Evolutionary conservation across 2,113 vertebrate species (phyloP), one percentile per base, ranked within the genome.

Genomic region (Cebidichthys violaceus): DNA sequence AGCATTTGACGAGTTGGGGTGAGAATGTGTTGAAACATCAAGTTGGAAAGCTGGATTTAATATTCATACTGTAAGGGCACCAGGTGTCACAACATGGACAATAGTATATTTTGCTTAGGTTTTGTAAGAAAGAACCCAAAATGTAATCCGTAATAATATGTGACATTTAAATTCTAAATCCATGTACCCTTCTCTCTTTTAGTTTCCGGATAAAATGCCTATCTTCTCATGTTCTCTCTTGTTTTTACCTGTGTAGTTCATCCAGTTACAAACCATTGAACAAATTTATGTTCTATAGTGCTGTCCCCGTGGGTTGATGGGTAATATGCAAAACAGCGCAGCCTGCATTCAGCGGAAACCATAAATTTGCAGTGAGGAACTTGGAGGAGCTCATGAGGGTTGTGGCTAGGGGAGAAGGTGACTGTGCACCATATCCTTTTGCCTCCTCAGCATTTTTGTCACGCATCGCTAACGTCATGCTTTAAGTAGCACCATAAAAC

Each of bases 291-390:
- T 89, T 85, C 61, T 83, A 87, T 83, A 47, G 74, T 4, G 7
- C 50, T 72, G 33, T 81, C 71, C 75, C 37, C 7, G 3, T 29
- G 60, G 57, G 59, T 20, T 84, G 75, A 88, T 86, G 85, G 83
- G 66, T 89, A 88, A 88, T 88, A 92, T 93, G 85, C 85, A 93
- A 92, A 94, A 72, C 82, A 84, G 83, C 82, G 78, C 84, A n/a
- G 65, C 75, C 78, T 82, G 83, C 90, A 83, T 85, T 88, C 88
- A 85, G 86, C 88, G 75, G 77, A 70, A 87, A 75, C 75, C 70
- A 88, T 94, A 92, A 89, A 94, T 94, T 88, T 84, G 37, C 83
- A 64, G 59, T 57, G 77, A 82, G 65, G 76, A 50, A 70, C 65
- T 59, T 77, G 81, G 78, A 71, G 77, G 85, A 81, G 81, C 81